Evolutionary conservation across 2,888 invertebrate genomes (phyloP).

Genomic region (Clivina fossor): DNA sequence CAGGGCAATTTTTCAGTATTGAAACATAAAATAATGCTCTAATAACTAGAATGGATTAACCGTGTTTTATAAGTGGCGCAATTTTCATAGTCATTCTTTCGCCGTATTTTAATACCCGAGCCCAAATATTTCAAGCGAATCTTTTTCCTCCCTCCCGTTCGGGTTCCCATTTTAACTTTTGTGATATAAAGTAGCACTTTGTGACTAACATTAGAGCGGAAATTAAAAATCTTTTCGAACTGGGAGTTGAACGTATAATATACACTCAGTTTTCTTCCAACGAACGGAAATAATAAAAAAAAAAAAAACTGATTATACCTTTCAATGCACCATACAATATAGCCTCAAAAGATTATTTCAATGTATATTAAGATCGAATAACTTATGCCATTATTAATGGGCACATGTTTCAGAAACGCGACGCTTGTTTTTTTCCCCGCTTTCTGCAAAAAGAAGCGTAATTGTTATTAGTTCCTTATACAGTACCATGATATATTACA

Average conservation of each 20-base stretch:
- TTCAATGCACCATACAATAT: constrained; percentile 24
- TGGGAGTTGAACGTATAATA: constrained; percentile 24
- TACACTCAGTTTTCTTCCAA: constrained; percentile 25
- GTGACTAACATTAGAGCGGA: constrained; percentile 28
- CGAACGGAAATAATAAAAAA: constrained; percentile 30
- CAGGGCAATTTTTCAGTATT: no score
- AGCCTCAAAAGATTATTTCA: no score
- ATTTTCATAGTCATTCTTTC: constrained; percentile 21
- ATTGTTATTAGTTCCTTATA: no score
- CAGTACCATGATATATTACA: no score
- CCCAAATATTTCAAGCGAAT: constrained; percentile 19
- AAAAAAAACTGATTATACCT: constrained; percentile 29
- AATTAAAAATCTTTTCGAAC: constrained; percentile 33
- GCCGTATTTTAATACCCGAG: constrained; percentile 23
- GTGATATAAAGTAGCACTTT: constrained; percentile 33
- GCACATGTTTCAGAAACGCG: no score
- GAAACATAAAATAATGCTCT: no score
- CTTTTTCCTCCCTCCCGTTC: constrained; percentile 9
- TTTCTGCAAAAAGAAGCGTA: no score
- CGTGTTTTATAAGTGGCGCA: constrained; percentile 20
- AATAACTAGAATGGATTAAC: no score
- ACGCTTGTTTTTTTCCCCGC: no score
- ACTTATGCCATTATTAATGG: no score
- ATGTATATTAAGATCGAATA: no score
- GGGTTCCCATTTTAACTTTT: constrained; percentile 23